Base-by-base conservation (phyloP, 2,113 vertebrate species). In the Ailuropoda melanoleuca region DNA sequence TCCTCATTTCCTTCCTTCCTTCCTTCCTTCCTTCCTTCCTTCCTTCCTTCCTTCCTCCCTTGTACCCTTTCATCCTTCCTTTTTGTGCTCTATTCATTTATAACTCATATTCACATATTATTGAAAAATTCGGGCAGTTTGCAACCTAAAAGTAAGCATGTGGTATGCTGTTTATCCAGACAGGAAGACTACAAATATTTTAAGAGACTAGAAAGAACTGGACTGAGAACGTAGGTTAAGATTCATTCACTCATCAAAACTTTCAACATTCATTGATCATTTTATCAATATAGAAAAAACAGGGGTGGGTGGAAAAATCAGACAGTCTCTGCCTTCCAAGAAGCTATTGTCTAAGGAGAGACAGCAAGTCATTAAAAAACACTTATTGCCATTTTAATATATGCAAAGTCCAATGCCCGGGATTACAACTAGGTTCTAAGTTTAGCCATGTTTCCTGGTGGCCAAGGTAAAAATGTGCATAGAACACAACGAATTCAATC, bases 351-450 rank as follows among this genome's bases (percentile, higher is more conserved):
- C 31, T 50, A 62, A 87, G 78, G n/a, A 84, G 56, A 92, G 31
- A 70, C 34, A 91, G 68, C 70, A 96, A 93, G 81, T 68, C 85
- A 80, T 90, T 94, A 24, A 75, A 66, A 90, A 64, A 56, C 37
- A 82, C 37, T 31, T 50, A 83, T 1, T 68, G 53, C 46, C 17
- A 29, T 58, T 89, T 91, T 89, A 74, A 72, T 66, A 81, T 24
- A 72, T 39, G 56, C 74, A 48, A 80, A 87, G 31, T 12, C 39
- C 60, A 77, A 43, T 15, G 14, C 46, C 64, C 0, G 4, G 13
- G 13, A 81, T 66, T 24, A 17, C 34, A 74, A 12, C 3, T 29
- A 21, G 37, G 8, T 23, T 82, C 72, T 72, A 89, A 82, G 56
- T 70, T 64, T 83, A 75, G 48, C 66, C 48, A 55, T 37, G 23